Evolutionary conservation across 2,113 vertebrate genomes (phyloP), one percentile per base, ranked within the genome.

Genomic region (Tenebrosternarchus preto): DNA sequence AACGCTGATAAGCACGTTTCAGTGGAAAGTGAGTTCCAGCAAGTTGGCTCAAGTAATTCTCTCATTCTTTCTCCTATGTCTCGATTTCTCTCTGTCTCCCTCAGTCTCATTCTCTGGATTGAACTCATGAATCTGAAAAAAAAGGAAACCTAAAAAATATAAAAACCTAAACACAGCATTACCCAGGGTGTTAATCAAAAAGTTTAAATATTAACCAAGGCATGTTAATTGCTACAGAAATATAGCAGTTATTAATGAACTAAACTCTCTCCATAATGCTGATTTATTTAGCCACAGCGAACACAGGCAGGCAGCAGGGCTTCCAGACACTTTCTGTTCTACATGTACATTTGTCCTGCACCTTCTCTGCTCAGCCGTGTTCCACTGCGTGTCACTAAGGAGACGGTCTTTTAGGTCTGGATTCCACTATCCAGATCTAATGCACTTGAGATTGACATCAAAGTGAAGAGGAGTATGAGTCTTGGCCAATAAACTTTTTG

Each of bases 401-500:
- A 73, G 43, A 73, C 53, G 2, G 55, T 46, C 33, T 64, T 70
- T 76, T 83, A 79, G 56, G 71, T 79, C 71, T 17, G 20, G 15
- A 73, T 46, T 33, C 15, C 50, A 60, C 78, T 70, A 74, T 57
- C 46, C 24, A 12, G 70, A 27, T 46, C 71, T 74, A 81, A 78
- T 82, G 74, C 60, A 59, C 72, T 79, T 59, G 53, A 71, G 66
- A 63, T 67, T 43, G 69, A 78, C 73, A 84, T 82, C 80, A 82
- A 85, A 85, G 80, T 69, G 59, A 80, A 85, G 77, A 78, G 78
- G 89, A 85, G 88, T 80, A 53, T 33, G 69, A 81, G 84, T 85
- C 86, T 88, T 89, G 85, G 85, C 87, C 87, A 86, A 89, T 85
- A 89, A 86, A 89, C 84, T 87, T 88, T 85, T 88, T 85, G 80